These are phyloP conservation scores for Pharmacophagus antenor DNA, from an alignment of 2,888 invertebrate species.

Conservation along the genomic window DNA sequence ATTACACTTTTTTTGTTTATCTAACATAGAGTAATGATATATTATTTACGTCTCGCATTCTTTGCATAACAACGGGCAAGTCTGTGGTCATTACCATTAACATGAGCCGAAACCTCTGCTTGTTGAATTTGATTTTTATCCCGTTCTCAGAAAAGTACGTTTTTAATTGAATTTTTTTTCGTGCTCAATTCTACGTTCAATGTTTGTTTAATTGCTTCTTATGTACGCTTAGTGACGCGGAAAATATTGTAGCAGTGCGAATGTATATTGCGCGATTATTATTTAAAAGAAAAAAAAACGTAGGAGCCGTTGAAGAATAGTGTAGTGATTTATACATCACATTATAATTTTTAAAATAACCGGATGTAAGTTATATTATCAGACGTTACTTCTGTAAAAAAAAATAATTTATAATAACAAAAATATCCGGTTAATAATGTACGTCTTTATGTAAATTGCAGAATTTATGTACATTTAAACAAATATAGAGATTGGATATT, in stretches of 20 bases:
- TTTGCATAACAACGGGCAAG: constrained; percentile 51
- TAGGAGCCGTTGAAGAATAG: neutral
- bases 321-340: neutral
- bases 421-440: no score
- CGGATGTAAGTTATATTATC: no score
- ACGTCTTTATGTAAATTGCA: no score
- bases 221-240: constrained; percentile 10
- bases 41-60: constrained; percentile 65
- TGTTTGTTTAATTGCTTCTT: constrained; percentile 24
- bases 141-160: constrained; percentile 40
- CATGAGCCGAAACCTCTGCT: constrained; percentile 39
- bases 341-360: constrained; percentile 2
- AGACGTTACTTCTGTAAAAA: neutral
- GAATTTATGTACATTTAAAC: no score
- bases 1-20: constrained; percentile 31
- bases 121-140: constrained; percentile 46
- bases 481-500: no score
- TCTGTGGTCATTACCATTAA: constrained; percentile 65
- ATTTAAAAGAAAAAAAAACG: neutral
- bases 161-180: constrained; percentile 39
- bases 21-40: constrained; percentile 57
- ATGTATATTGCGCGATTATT: neutral
- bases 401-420: neutral
- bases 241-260: constrained; percentile 16
- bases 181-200: constrained; percentile 22